phyloP scores from a whole-genome alignment of 2,113 vertebrate genomes.

The Morone chrysops region DNA sequence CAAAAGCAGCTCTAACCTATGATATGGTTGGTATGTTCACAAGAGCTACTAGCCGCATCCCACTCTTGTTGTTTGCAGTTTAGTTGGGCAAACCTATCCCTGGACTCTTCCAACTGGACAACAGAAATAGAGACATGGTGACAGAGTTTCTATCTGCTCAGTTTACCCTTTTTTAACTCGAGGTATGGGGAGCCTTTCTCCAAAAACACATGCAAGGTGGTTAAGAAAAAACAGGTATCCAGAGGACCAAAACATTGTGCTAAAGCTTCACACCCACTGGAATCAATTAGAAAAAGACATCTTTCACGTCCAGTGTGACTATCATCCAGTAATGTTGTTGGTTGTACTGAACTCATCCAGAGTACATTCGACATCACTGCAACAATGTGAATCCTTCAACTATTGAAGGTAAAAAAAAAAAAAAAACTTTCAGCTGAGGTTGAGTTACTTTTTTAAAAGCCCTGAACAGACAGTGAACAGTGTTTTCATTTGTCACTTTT shows the following conservation, averaged over 20 bases:
- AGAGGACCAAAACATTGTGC: not conserved
- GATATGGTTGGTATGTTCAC: not conserved
- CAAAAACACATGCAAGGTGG: not conserved
- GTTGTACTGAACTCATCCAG: not conserved
- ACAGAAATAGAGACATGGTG: not conserved
- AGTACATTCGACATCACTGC: not conserved
- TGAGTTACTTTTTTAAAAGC: not conserved
- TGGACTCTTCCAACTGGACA: not conserved
- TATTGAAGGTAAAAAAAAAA: not conserved
- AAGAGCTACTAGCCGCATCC: not conserved
- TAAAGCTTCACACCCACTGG: not conserved
- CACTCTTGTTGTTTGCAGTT: not conserved
- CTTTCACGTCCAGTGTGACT: not conserved
- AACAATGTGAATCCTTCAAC: not conserved
- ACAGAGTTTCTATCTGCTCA: not conserved
- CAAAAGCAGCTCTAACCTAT: not conserved
- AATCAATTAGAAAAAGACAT: not conserved
- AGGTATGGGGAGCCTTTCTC: not conserved
- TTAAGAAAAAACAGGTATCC: not conserved
- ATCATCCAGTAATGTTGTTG: not conserved
- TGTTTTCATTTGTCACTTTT: not conserved
- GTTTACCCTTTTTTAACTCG: not conserved
- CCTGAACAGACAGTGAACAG: not conserved
- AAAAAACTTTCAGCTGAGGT: not conserved
- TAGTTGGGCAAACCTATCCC: no score